Base-by-base conservation (phyloP, 2,888 invertebrate genomes). In the Lypha dubia region DNA sequence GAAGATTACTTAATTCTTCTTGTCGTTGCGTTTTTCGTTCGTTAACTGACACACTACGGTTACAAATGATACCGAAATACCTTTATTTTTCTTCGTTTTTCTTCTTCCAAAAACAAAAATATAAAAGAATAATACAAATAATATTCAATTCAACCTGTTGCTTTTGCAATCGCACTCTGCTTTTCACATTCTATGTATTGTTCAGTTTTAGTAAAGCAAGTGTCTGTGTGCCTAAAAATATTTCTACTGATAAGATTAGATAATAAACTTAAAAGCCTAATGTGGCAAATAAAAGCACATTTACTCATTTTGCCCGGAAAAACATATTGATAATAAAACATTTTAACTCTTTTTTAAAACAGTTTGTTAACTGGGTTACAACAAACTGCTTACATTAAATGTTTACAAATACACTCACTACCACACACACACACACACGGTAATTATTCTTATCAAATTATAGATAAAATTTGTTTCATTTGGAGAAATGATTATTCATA, bases 1-100 rank as follows among this genome's bases (percentile, higher is more conserved):
- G n/a, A 73, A 65, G 28, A 56, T 65, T 49, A 53, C 53, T 60
- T 84, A 67, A 38, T 35, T 84, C 79, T 49, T 49, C 62, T 75
- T 32, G 51, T 84, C 77, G 79, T 86, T 67, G 67, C 88, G 88
- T 88, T 88, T 81, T 88, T 89, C 88, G 88, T 86, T 88, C 86
- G 87, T 88, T 88, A 88, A 90, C 88, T 90, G 88, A 89, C 88
- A 84, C 84, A 35, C 62, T 65, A 68, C 68, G 63, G 84, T 81
- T 70, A 81, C 84, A 84, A 84, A 74, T 84, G 81, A 77, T 79
- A 81, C 70, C 44, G 53, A 53, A 56, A 79, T 63, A 41, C 84
- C 62, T 77, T 28, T 49, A 38, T 70, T n/a, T 28, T 44, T 63
- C 3, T 51, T 60, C 60, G 4, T 20, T 70, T 9, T 35, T 56